Percentiles rank a stretch among this genome's conserved stretches.
Evolutionary conservation across 2,797 vertebrate species (phyloP).

Genomic region (Sebastes cheni): DNA sequence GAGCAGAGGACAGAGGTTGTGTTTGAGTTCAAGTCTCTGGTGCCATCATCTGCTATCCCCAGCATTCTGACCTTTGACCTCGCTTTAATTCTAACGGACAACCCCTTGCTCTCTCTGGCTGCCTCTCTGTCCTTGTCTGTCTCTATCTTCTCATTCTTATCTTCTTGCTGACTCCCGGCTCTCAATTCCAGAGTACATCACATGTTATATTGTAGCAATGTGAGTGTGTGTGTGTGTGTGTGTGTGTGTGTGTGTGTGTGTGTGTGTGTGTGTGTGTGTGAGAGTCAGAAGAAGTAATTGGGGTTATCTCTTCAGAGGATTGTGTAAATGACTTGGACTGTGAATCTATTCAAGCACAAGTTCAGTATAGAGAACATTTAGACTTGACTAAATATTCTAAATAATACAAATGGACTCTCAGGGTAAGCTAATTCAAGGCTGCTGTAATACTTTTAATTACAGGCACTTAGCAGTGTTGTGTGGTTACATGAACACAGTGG

Average conservation of each 20-base stretch:
- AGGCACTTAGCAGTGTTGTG: conserved; percentile 6
- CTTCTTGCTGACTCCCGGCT: conserved; percentile 21
- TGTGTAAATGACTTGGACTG: conserved; percentile 53
- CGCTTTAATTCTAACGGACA: conserved; percentile 57
- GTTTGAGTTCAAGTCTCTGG: conserved; percentile 55
- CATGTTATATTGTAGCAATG: conserved; percentile 24
- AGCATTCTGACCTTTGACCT: conserved; percentile 55
- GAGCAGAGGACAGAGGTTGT: conserved; percentile 25
- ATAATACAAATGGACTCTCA: conserved; percentile 53
- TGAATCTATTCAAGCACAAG: conserved; percentile 55
- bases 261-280: background rate
- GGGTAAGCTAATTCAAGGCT: conserved; percentile 46
- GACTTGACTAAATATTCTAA: conserved; percentile 53
- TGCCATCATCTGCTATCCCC: conserved; percentile 51
- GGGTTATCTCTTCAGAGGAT: conserved; percentile 67
- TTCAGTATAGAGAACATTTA: conserved; percentile 52
- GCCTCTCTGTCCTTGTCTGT: conserved; percentile 4
- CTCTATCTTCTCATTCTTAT: conserved; percentile 54
- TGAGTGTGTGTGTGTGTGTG: background rate
- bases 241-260: conserved; percentile 7
- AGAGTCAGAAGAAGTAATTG: conserved; percentile 66
- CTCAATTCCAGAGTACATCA: conserved; percentile 24
- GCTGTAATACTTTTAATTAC: conserved; percentile 45
- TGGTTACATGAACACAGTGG: conserved; percentile 3
- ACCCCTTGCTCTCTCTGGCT: conserved; percentile 1